Evolutionary conservation across 2,888 invertebrate genomes (phyloP).

Genomic region (Microdon myrmicae): DNA sequence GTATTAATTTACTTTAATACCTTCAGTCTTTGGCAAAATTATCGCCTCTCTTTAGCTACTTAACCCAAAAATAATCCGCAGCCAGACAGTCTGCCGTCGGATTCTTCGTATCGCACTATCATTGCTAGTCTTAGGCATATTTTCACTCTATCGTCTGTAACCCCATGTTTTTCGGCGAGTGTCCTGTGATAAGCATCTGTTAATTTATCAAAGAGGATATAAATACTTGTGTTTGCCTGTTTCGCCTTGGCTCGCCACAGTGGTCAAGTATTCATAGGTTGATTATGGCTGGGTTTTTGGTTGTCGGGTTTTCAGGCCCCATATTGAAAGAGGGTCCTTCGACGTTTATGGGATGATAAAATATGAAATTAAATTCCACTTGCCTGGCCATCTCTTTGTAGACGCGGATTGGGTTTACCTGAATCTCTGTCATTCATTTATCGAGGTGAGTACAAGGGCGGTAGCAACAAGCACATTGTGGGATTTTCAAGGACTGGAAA

Average conservation of each 20-base stretch:
- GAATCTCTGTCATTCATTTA: no score
- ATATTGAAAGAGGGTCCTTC: no score
- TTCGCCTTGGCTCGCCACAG: conserved; percentile 8
- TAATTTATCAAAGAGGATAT: conserved; percentile 47
- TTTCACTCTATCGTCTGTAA: conserved; percentile 1
- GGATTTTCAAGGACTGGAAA: no score
- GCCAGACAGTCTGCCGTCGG: conserved; percentile 30
- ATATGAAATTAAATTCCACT: conserved; percentile 47
- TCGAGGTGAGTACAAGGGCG: no score
- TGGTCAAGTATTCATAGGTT: no score
- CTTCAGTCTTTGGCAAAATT: conserved; percentile 19
- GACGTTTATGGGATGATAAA: no score
- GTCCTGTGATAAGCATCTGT: conserved; percentile 41
- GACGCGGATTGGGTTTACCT: conserved; percentile 17
- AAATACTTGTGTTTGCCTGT: background rate
- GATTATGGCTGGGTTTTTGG: no score
- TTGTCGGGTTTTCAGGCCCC: no score
- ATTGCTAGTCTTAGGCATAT: background rate
- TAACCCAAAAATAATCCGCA: conserved; percentile 31
- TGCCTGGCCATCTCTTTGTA: conserved; percentile 33
- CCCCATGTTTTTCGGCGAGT: conserved; percentile 7
- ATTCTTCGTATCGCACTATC: no score
- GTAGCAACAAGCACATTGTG: no score
- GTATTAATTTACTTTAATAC: conserved; percentile 34
- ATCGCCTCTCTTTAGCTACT: conserved; percentile 39